Conservation (phyloP, 2,113 vertebrate species). For the Callipepla squamata region DNA sequence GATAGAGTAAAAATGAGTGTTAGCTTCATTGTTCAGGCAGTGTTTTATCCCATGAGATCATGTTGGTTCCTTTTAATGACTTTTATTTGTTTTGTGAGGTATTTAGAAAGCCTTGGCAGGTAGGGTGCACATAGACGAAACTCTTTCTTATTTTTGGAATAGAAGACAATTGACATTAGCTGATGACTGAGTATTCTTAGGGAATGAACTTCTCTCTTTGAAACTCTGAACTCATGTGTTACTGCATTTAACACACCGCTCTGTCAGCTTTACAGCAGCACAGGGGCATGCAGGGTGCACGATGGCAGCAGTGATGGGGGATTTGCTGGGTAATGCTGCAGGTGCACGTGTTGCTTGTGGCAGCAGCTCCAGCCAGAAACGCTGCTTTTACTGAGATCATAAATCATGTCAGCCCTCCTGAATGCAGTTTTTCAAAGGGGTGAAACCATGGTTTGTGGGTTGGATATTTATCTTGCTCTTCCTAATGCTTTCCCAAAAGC, state of each 20-base stretch:
- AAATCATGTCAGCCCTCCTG: background rate
- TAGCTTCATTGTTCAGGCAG: background rate
- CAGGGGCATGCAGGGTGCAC: background rate
- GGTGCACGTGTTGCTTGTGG: background rate
- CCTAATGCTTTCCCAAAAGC: background rate
- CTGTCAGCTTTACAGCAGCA: background rate
- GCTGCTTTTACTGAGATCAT: background rate
- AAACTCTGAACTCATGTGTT: background rate
- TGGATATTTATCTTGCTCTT: background rate
- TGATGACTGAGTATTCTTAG: background rate
- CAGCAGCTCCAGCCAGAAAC: background rate
- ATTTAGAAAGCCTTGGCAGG: background rate
- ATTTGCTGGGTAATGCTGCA: rapidly evolving
- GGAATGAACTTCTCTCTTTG: background rate
- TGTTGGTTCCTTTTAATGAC: background rate
- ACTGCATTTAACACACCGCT: background rate
- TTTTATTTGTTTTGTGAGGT: background rate
- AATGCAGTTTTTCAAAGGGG: background rate
- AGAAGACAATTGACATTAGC: background rate
- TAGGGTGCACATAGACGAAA: background rate
- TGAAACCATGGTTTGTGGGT: background rate
- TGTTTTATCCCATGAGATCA: background rate
- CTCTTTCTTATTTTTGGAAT: background rate
- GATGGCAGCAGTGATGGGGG: background rate
- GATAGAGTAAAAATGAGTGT: background rate